Percentiles rank a stretch among this genome's conserved stretches.
Evolutionary conservation across 2,888 invertebrate genomes (phyloP).

Genomic region (Scaptomyza parva): DNA sequence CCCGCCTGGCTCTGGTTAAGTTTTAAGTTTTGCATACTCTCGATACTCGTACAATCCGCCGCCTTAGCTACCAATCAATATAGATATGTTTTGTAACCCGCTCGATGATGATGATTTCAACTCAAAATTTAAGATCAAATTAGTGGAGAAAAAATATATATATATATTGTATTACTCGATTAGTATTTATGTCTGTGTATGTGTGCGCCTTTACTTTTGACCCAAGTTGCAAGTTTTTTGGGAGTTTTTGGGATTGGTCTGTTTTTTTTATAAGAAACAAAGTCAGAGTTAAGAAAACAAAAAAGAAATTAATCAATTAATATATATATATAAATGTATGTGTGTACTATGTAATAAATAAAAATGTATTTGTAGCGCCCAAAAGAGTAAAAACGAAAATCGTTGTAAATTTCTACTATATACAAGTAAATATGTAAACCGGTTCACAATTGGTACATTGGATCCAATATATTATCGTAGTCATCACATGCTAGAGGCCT

Average conservation of each 20-base stretch:
- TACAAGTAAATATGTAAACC: constrained; percentile 32
- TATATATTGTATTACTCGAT: constrained; percentile 62
- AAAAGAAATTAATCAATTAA: constrained; percentile 33
- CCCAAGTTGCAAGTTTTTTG: constrained; percentile 1
- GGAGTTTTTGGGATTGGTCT: constrained; percentile 44
- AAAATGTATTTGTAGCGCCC: constrained; percentile 68
- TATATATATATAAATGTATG: constrained; percentile 4
- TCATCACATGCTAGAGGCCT: constrained; percentile 57
- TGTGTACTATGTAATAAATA: constrained; percentile 33
- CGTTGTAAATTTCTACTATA: constrained; percentile 55
- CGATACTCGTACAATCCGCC: constrained; percentile 60
- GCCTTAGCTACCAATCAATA: constrained; percentile 28
- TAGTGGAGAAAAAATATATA: background rate
- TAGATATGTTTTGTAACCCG: constrained; percentile 35
- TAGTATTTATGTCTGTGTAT: constrained; percentile 67
- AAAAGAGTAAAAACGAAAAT: constrained; percentile 18
- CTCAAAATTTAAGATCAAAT: constrained; percentile 7
- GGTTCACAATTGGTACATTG: constrained; percentile 28
- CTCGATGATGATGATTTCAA: too few species aligned
- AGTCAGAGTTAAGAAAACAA: background rate
- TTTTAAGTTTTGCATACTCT: constrained; percentile 32
- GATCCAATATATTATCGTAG: constrained; percentile 36
- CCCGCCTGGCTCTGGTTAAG: constrained; percentile 63
- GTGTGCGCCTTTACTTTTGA: constrained; percentile 15
- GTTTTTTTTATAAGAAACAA: constrained; percentile 21